Conservation (phyloP, 2,113 vertebrate species). For the Oreochromis aureus region DNA sequence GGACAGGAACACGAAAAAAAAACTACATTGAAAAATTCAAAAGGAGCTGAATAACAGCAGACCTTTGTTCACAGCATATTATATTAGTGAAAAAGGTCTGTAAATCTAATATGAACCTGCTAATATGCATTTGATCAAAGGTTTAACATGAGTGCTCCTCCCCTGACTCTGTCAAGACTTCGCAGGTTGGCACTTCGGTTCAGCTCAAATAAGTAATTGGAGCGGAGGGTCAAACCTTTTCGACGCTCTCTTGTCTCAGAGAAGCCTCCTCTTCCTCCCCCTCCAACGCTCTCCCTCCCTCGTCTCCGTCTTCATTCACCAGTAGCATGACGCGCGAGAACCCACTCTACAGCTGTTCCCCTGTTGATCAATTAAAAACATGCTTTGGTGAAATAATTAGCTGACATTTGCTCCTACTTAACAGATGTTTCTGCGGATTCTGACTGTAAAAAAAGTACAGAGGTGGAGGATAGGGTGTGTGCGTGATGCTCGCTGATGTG, state of each 20-base stretch:
- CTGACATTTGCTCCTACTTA: constrained; percentile 73
- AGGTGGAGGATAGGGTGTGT: constrained; percentile 36
- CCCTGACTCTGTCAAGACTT: neutral
- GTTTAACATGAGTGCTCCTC: constrained; percentile 20
- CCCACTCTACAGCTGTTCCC: constrained; percentile 67
- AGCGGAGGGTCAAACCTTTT: constrained; percentile 32
- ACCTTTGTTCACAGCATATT: neutral
- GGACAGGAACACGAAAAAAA: neutral
- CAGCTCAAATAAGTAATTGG: constrained; percentile 24
- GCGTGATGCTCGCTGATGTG: neutral
- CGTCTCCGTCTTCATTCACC: constrained; percentile 20
- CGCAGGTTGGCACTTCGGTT: constrained; percentile 12
- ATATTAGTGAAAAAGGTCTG: neutral
- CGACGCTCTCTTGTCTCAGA: constrained; percentile 8
- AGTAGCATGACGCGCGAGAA: constrained; percentile 39
- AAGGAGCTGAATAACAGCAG: neutral
- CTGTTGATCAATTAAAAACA: constrained; percentile 77
- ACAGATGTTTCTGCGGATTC: constrained; percentile 68
- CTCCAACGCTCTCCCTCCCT: accelerated
- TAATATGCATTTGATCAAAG: constrained; percentile 26
- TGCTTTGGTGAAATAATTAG: constrained; percentile 75
- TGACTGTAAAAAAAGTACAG: constrained; percentile 51
- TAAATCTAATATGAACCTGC: constrained; percentile 10
- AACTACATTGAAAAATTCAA: neutral
- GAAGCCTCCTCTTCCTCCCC: neutral